Evolutionary conservation across 2,888 invertebrate species (phyloP).

Genomic region (Drosophila limbata): DNA sequence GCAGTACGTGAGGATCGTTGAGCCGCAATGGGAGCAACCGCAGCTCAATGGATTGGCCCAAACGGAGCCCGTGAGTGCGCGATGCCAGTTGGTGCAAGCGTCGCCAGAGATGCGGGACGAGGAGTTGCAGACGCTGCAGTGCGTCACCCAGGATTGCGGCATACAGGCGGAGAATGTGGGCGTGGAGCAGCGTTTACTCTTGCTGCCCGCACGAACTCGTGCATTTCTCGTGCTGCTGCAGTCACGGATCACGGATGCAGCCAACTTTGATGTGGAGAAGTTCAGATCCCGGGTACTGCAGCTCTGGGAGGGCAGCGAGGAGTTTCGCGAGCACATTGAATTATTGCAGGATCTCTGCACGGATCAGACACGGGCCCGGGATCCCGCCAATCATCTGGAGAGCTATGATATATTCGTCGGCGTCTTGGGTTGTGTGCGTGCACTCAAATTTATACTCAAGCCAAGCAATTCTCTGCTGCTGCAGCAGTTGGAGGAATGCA

Average conservation of each 20-base stretch:
- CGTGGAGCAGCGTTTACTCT: conserved; percentile 58
- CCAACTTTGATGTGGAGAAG: conserved; percentile 15
- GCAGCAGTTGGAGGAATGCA: conserved; percentile 72
- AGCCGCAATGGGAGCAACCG: conserved; percentile 23
- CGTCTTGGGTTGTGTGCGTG: conserved; percentile 72
- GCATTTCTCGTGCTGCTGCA: conserved; percentile 65
- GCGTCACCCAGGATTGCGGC: conserved; percentile 46
- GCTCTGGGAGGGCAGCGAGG: conserved; percentile 68
- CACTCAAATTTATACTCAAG: conserved; percentile 68
- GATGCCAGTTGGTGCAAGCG: conserved; percentile 40
- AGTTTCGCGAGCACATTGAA: conserved; percentile 75
- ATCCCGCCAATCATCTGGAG: background rate
- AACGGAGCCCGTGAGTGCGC: conserved; percentile 39
- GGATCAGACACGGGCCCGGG: conserved; percentile 10
- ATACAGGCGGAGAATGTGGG: conserved; percentile 70
- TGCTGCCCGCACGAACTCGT: conserved; percentile 60
- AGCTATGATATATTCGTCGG: conserved; percentile 79
- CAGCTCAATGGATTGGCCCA: conserved; percentile 51
- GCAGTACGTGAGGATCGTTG: conserved; percentile 29
- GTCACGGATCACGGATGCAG: conserved; percentile 18
- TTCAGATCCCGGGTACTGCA: conserved; percentile 62
- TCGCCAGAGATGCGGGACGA: conserved; percentile 42
- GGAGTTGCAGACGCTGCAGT: conserved; percentile 35
- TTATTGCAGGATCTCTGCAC: conserved; percentile 60
- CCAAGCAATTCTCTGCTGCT: conserved; percentile 74